A percentile compares a stretch with the other conserved stretches of the same genome.
Conservation (phyloP, 2,797 vertebrate genomes). For the Amphiprion clarkii region DNA sequence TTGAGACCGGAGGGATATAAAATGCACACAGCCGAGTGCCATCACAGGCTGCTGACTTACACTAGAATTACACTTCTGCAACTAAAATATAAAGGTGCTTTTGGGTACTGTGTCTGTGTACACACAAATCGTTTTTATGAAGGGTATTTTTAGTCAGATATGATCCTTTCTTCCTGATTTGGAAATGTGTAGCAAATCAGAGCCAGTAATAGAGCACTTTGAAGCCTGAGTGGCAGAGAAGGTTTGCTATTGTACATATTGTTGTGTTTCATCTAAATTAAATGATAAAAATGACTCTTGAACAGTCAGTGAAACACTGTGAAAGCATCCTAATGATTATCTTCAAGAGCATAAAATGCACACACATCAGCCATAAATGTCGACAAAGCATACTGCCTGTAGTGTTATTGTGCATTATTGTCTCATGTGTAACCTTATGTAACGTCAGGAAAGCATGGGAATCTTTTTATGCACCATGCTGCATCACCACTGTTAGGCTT, state of each 20-base stretch:
- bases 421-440: constrained; percentile 37
- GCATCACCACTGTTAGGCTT: constrained; percentile 18
- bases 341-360: constrained; percentile 34
- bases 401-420: constrained; percentile 32
- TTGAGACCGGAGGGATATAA: constrained; percentile 22
- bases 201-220: constrained; percentile 19
- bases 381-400: constrained; percentile 31
- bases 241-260: constrained; percentile 4
- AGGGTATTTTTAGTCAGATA: constrained; percentile 8
- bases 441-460: constrained; percentile 26
- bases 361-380: constrained; percentile 54
- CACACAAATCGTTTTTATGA: not conserved
- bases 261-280: constrained; percentile 35
- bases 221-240: constrained; percentile 1
- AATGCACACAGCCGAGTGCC: not conserved
- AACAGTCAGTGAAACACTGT: constrained; percentile 20
- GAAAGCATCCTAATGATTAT: constrained; percentile 36
- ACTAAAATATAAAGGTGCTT: not conserved
- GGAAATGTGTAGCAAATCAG: constrained; percentile 1
- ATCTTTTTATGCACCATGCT: constrained; percentile 10
- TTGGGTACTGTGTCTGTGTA: not conserved
- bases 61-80: not conserved
- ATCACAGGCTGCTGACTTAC: constrained; percentile 9
- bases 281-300: constrained; percentile 32
- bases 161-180: constrained; percentile 6